Conservation (phyloP, 1,140 invertebrate genomes). For the Harlomillsia oculata region DNA sequence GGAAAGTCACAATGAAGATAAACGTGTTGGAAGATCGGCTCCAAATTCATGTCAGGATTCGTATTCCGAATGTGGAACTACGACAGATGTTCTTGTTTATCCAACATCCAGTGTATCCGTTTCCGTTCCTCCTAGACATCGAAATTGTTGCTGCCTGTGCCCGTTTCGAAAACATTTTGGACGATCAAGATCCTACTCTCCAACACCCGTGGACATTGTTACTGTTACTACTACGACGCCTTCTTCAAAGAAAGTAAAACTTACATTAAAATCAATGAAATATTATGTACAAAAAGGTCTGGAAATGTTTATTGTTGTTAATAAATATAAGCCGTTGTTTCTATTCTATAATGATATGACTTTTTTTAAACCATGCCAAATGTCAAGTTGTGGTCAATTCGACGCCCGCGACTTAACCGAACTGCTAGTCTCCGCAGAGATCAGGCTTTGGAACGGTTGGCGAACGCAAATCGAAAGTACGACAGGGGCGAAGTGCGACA, state of each 20-base stretch:
- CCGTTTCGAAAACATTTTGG: background rate
- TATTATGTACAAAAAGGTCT: background rate
- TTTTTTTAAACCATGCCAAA: background rate
- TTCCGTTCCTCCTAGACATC: no score
- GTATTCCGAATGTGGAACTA: no score
- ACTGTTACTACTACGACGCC: no score
- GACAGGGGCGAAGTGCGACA: no score
- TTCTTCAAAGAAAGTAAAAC: background rate
- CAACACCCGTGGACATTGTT: background rate
- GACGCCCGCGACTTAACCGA: constrained; percentile 9
- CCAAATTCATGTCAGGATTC: no score
- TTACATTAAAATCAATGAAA: background rate
- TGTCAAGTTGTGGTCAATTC: background rate
- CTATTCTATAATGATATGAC: background rate
- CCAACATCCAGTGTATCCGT: no score
- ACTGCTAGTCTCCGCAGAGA: constrained; percentile 20
- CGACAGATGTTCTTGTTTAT: no score
- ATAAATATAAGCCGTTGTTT: background rate
- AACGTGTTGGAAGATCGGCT: no score
- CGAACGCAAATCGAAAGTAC: no score
- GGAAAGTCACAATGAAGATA: background rate
- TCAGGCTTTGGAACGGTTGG: background rate
- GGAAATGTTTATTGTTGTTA: background rate
- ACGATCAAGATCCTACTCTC: background rate
- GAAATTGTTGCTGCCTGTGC: constrained; percentile 14